phyloP scores from a whole-genome alignment of 2,888 invertebrate genomes.

The Epinotia nisella region DNA sequence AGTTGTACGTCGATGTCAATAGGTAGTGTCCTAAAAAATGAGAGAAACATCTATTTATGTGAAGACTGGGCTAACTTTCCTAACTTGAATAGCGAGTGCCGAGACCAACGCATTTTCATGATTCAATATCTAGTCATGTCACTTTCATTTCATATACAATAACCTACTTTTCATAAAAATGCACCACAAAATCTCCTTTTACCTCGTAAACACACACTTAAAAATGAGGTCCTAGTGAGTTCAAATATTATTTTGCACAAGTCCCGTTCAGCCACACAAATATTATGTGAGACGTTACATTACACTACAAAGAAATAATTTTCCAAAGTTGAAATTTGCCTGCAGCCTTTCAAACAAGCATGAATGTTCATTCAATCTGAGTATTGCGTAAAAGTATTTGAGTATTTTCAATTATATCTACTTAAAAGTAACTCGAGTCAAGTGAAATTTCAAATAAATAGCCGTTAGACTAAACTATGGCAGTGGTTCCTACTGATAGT shows the following conservation, averaged over 20 bases:
- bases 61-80: neutral
- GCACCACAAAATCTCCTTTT: neutral
- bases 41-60: too few species aligned
- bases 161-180: slow-evolving; percentile 13
- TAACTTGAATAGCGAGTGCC: slow-evolving; percentile 62
- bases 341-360: neutral
- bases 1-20: slow-evolving; percentile 4
- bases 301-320: slow-evolving; percentile 11
- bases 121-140: slow-evolving; percentile 61
- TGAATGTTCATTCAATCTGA: slow-evolving; percentile 7
- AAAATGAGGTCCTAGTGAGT: slow-evolving; percentile 8
- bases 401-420: slow-evolving; percentile 33
- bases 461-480: slow-evolving; percentile 71
- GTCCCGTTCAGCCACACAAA: slow-evolving; percentile 48
- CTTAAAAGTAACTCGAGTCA: slow-evolving; percentile 20
- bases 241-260: slow-evolving; percentile 49
- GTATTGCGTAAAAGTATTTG: slow-evolving; percentile 24
- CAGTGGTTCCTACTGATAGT: slow-evolving; percentile 74
- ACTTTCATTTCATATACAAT: neutral
- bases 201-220: neutral
- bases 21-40: neutral
- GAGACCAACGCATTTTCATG: slow-evolving; percentile 61
- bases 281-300: slow-evolving; percentile 9
- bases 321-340: neutral
- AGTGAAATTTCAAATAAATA: slow-evolving; percentile 55